A percentile compares a stretch with the other conserved stretches of the same genome.
Evolutionary conservation across 2,797 vertebrate genomes (phyloP).

Genomic region (Crax fasciolata): DNA sequence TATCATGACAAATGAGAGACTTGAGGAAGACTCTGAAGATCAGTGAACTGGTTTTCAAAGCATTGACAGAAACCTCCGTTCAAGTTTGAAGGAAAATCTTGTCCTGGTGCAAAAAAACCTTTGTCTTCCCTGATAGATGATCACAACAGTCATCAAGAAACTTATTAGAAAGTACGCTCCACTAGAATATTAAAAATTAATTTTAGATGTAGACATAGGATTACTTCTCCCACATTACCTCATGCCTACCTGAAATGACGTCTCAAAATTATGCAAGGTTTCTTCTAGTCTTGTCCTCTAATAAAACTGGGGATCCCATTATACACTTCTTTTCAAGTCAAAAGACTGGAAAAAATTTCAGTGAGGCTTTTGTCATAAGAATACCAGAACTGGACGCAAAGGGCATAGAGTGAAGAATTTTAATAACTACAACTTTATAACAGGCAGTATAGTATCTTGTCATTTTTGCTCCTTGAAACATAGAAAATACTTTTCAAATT

Average conservation of each 20-base stretch:
- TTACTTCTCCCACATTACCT: slow-evolving; percentile 57
- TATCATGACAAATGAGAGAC: not conserved
- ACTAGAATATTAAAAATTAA: slow-evolving; percentile 25
- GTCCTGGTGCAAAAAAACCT: not conserved
- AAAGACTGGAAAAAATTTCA: not conserved
- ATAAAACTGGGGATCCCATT: not conserved
- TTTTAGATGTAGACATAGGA: not conserved
- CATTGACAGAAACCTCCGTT: not conserved
- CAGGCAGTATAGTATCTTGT: not conserved
- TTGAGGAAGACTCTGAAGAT: not conserved
- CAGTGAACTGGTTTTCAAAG: not conserved
- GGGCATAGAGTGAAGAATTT: not conserved
- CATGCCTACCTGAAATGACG: slow-evolving; percentile 52
- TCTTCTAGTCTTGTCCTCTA: not conserved
- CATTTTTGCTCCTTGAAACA: not conserved
- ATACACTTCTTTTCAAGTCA: not conserved
- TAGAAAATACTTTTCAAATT: slow-evolving; percentile 38
- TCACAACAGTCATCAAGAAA: slow-evolving; percentile 45
- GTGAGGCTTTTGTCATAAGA: not conserved
- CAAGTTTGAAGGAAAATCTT: not conserved
- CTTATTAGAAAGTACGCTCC: slow-evolving; percentile 59
- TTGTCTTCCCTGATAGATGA: slow-evolving; percentile 29
- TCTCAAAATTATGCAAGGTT: slow-evolving; percentile 56
- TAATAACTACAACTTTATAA: not conserved
- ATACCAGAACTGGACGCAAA: not conserved